A percentile compares a stretch with the other conserved stretches of the same genome.
Conservation (phyloP, 2,797 vertebrate species). For the Anas acuta region DNA sequence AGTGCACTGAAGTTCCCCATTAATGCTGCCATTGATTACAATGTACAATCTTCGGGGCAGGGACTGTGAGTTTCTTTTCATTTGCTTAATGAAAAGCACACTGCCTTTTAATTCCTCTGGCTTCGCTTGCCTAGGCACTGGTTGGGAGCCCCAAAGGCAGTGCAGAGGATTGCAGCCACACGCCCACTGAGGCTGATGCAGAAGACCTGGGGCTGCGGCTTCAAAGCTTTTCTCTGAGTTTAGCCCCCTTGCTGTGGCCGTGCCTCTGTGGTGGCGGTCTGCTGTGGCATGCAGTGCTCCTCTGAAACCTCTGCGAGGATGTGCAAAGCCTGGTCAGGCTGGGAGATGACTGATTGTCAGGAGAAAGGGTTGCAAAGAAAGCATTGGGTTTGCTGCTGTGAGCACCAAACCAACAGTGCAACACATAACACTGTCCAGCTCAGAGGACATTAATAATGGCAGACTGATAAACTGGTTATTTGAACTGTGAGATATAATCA, state of each 20-base stretch:
- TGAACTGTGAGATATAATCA: background rate
- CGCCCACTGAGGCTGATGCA: background rate
- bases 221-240: background rate
- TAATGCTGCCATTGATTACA: slow-evolving; percentile 53
- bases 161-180: fast-evolving
- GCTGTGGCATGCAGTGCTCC: background rate
- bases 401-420: background rate
- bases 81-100: slow-evolving; percentile 49
- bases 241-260: background rate
- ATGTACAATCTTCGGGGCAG: slow-evolving; percentile 44
- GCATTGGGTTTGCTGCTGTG: background rate
- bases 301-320: background rate
- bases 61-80: slow-evolving; percentile 51
- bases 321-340: background rate
- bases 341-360: background rate
- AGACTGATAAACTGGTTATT: background rate
- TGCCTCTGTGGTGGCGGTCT: background rate
- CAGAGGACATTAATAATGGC: background rate
- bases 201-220: background rate
- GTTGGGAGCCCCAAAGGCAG: background rate
- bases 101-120: slow-evolving; percentile 24
- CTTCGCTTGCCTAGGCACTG: background rate
- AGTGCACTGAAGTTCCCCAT: slow-evolving; percentile 42
- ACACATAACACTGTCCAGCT: background rate
- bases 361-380: background rate